Conservation (phyloP, 2,797 vertebrate genomes). For the Astyanax mexicanus region DNA sequence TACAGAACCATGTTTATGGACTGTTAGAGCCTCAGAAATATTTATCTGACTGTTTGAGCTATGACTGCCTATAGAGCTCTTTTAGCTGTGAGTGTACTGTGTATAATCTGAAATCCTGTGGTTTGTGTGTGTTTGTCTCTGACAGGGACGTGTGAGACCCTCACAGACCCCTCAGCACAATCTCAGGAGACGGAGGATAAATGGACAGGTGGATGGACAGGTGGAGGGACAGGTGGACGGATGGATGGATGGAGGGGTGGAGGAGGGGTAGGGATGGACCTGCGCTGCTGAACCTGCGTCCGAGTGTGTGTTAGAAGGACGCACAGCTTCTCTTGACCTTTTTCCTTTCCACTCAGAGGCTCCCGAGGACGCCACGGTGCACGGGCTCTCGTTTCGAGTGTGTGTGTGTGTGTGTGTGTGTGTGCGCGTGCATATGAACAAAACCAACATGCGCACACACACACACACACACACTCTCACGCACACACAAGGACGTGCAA, state of each 20-base stretch:
- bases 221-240: too few species aligned
- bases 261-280: background rate
- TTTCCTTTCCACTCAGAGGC: conserved; percentile 7
- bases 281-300: conserved; percentile 18
- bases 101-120: too few species aligned
- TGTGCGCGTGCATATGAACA: too few species aligned
- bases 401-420: too few species aligned
- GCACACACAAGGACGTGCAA: conserved; percentile 7
- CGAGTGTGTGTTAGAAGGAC: conserved; percentile 5
- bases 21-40: too few species aligned
- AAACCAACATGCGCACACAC: conserved; percentile 17
- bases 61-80: too few species aligned
- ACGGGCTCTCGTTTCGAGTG: conserved; percentile 10
- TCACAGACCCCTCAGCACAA: background rate
- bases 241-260: too few species aligned
- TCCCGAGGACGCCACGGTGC: background rate
- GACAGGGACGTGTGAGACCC: conserved; percentile 73
- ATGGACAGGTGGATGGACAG: too few species aligned
- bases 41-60: too few species aligned
- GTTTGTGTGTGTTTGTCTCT: conserved; percentile 51
- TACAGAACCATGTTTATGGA: too few species aligned
- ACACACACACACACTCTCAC: too few species aligned
- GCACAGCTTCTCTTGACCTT: background rate
- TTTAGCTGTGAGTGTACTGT: too few species aligned
- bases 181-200: conserved; percentile 15